Conservation (phyloP, 1,140 invertebrate genomes). For the Ceratina australensis region DNA sequence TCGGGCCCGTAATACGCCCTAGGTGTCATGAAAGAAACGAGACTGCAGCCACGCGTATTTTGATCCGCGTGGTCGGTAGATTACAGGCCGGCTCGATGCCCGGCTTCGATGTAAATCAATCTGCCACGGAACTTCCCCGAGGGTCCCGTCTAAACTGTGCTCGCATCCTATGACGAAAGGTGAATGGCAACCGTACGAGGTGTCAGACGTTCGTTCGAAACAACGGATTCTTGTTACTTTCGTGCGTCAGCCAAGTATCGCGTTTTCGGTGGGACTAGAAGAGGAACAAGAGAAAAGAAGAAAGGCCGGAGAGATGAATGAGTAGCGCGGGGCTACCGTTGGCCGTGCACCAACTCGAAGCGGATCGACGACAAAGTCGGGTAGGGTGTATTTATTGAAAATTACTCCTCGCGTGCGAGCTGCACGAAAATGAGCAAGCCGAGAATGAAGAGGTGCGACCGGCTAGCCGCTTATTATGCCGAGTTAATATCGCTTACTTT, state of each 20-base stretch:
- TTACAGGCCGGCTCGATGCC: conserved; percentile 52
- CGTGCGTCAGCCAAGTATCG: conserved; percentile 2
- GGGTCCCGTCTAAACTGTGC: conserved; percentile 18
- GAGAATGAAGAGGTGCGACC: conserved; percentile 8
- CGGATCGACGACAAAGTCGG: conserved; percentile 32
- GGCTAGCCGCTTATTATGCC: conserved; percentile 36
- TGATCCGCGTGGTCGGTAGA: conserved; percentile 47
- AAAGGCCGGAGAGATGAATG: background rate
- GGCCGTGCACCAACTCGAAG: conserved; percentile 20
- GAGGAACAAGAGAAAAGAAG: background rate
- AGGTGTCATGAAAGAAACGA: conserved; percentile 34
- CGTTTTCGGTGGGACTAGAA: background rate
- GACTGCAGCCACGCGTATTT: conserved; percentile 43
- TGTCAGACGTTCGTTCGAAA: conserved; percentile 16
- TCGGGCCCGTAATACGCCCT: conserved; percentile 32
- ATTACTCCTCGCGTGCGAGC: conserved; percentile 61
- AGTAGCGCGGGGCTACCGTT: conserved; percentile 29
- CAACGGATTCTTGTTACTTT: conserved; percentile 14
- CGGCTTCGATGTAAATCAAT: conserved; percentile 62
- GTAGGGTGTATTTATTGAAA: conserved; percentile 56
- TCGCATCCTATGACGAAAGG: conserved; percentile 10
- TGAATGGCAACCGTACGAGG: conserved; percentile 26
- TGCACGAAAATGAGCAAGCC: background rate
- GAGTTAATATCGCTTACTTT: conserved; percentile 39
- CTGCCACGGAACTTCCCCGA: conserved; percentile 24